These are phyloP conservation scores for Anoplolepis gracilipes DNA, from an alignment of 1,140 invertebrate species.

Conservation along the genomic window DNA sequence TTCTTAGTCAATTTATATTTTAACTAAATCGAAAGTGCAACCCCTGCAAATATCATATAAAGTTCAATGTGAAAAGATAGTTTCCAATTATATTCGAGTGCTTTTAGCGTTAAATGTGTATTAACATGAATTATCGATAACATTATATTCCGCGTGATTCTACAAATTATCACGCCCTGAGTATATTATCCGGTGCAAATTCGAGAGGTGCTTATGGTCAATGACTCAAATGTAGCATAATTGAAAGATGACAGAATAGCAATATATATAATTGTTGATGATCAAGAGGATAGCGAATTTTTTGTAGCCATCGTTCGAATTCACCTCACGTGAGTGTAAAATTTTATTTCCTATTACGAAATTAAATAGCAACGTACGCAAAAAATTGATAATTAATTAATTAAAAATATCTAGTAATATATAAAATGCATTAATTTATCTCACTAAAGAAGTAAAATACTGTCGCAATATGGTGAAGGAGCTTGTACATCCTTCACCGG, in stretches of 20 bases:
- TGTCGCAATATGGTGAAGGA: slow-evolving; percentile 22
- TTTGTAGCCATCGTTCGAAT: neutral
- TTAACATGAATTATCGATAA: slow-evolving; percentile 17
- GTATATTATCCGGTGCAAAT: slow-evolving; percentile 1
- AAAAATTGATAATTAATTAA: neutral
- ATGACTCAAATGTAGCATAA: neutral
- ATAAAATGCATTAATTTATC: neutral
- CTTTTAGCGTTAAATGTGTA: slow-evolving; percentile 6
- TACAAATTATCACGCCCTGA: slow-evolving; percentile 26
- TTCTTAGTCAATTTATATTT: neutral
- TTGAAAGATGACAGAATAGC: neutral
- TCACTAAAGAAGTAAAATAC: neutral
- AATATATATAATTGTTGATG: slow-evolving; percentile 8
- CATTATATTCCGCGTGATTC: slow-evolving; percentile 9
- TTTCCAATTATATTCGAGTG: neutral
- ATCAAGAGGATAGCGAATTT: neutral
- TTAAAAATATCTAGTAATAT: neutral
- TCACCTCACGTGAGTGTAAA: neutral
- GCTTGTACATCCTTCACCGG: slow-evolving; percentile 20
- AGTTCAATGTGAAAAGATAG: neutral
- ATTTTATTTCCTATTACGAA: neutral
- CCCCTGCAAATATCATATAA: neutral
- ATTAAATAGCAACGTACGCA: neutral
- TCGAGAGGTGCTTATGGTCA: slow-evolving; percentile 25
- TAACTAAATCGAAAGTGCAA: neutral